These are phyloP conservation scores for Pherbina coryleti DNA, from an alignment of 2,888 invertebrate genomes.

Conservation along the genomic window DNA sequence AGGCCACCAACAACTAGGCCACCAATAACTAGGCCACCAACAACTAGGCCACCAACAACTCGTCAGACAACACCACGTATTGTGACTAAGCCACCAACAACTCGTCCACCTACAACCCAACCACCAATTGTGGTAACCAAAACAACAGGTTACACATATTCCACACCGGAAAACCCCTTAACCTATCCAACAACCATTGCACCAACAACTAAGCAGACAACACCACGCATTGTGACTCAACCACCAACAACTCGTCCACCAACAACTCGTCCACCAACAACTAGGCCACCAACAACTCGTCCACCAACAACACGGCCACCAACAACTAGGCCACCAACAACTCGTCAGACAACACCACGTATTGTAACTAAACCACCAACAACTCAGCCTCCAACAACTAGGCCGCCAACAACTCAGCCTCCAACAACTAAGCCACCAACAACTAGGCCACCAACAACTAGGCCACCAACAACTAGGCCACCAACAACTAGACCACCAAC, in stretches of 20 bases:
- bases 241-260: slow-evolving; percentile 45
- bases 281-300: background rate
- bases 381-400: slow-evolving; percentile 21
- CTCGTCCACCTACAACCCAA: slow-evolving; percentile 33
- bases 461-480: slow-evolving; percentile 23
- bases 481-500: slow-evolving; percentile 49
- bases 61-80: too few species aligned
- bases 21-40: too few species aligned
- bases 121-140: slow-evolving; percentile 42
- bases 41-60: too few species aligned
- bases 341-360: slow-evolving; percentile 4
- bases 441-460: background rate
- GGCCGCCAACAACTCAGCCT: too few species aligned
- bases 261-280: slow-evolving; percentile 26
- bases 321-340: slow-evolving; percentile 12
- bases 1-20: too few species aligned
- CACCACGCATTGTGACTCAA: slow-evolving; percentile 32
- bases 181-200: too few species aligned
- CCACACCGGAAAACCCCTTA: too few species aligned
- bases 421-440: background rate
- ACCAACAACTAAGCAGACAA: too few species aligned
- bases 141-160: background rate
- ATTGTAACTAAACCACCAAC: too few species aligned
- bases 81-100: too few species aligned
- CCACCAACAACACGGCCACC: too few species aligned